Evolutionary conservation across 2,888 invertebrate species (phyloP), one percentile per base, ranked within the genome.

Genomic region (Masnerella sp.): DNA sequence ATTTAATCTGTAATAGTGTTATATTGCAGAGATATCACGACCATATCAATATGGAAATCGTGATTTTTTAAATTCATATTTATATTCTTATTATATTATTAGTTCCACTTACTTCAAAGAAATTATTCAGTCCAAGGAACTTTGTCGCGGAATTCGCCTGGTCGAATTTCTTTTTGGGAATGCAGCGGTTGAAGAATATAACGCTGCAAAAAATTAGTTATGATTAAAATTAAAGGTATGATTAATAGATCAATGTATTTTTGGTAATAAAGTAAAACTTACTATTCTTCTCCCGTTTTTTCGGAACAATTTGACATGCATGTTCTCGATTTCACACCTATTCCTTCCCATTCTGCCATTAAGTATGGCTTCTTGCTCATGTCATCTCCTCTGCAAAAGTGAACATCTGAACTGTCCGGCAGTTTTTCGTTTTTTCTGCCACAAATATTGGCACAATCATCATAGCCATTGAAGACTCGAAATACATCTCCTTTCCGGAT

Each of bases 361-460:
- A 82, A 78, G 58, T 81, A 83, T 56, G 74, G 74, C 5, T 72
- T 7, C 1, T 78, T 79, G 52, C 83, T 88, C 83, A 86, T 86
- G 77, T 89, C 89, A 43, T 79, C 83, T 36, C 89, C 89, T 75
- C 88, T 88, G 81, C 90, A 88, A n/a, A n/a, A 38, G 5, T 2
- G 28, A 88, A 87, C 32, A 83, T 80, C 0, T 85, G 82, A 74
- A 84, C 75, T 82, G 4, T 54, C n/a, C n/a, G n/a, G n/a, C n/a
- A n/a, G n/a, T n/a, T n/a, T n/a, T n/a, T n/a, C n/a, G n/a, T 17
- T 70, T 32, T 87, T 83, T 43, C 86, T 85, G 0, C 92, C 92
- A 80, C 93, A 93, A n/a, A 92, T 86, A 80, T 92, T 90, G 2
- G 90, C 92, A 79, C 91, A 91, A 77, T 90, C 89, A 79, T 93